Evolutionary conservation across 2,888 invertebrate genomes (phyloP).

Genomic region (Notocelia uddmanniana): DNA sequence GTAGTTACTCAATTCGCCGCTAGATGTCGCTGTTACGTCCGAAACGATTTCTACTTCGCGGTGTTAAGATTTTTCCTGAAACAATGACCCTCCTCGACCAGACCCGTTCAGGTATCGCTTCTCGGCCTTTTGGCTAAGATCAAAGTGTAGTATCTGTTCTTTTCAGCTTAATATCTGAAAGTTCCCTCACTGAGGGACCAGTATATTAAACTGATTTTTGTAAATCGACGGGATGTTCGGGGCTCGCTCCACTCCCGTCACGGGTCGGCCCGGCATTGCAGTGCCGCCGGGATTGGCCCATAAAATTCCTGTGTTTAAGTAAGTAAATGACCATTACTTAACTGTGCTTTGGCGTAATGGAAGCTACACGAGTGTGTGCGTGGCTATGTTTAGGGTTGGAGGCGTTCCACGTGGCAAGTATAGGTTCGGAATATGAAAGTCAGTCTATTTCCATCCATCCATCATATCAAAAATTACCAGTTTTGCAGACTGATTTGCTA

Average conservation of each 20-base stretch:
- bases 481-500: too few relatives aligned
- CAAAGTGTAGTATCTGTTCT: slow-evolving; percentile 46
- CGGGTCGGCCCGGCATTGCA: slow-evolving; percentile 48
- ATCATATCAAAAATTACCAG: too few relatives aligned
- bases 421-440: too few relatives aligned
- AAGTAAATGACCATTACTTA: too few relatives aligned
- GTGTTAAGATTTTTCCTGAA: slow-evolving; percentile 18
- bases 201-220: slow-evolving; percentile 48
- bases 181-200: slow-evolving; percentile 47
- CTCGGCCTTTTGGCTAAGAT: slow-evolving; percentile 30
- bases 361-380: too few relatives aligned
- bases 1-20: not conserved
- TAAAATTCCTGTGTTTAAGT: not conserved
- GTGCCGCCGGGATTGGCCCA: slow-evolving; percentile 46
- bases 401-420: too few relatives aligned
- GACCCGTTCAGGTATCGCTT: not conserved
- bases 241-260: slow-evolving; percentile 46
- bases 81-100: not conserved
- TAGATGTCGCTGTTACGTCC: slow-evolving; percentile 13
- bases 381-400: too few relatives aligned
- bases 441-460: too few relatives aligned
- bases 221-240: slow-evolving; percentile 38
- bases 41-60: not conserved
- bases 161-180: slow-evolving; percentile 46
- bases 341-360: too few relatives aligned